Evolutionary conservation across 2,113 vertebrate genomes (phyloP), one percentile per base, ranked within the genome.

Genomic region (Phoenicopterus ruber): DNA sequence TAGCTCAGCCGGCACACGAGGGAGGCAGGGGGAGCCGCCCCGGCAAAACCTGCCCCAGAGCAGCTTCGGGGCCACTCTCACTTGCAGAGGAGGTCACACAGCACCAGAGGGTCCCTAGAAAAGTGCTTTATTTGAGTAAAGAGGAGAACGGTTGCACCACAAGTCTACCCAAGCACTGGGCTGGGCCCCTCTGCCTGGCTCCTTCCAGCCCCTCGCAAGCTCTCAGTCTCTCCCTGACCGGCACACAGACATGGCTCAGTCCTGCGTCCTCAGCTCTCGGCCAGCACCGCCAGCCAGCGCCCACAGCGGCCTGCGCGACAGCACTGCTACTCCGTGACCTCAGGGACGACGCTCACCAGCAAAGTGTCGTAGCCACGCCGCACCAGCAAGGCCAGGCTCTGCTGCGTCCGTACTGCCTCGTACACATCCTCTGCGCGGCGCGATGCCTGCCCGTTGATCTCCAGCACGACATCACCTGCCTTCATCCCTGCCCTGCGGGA

Each of bases 401-500:
- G 97, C 28, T 98, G 98, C 9, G 96, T 98, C 86, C 98, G 97
- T 52, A 99, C 98, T 0, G 99, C 98, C 66, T 98, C 97, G 24
- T 99, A 99, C 89, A 99, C 98, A 5, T 99, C 99, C 95, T 99
- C 99, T 0, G 99, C 98, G 0, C 98, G 98, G 77, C 98, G 98
- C 6, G 99, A 98, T 14, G 82, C 77, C 25, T 89, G 89, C 90
- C 89, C 99, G 4, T 98, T 98, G 94, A 98, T 98, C 92, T 98
- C 98, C 96, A 98, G 82, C 90, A 98, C 97, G 5, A 98, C 94
- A 0, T 99, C 98, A 2, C 98, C 98, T 0, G 98, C 97, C 85
- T 98, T 98, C 67, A 99, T 66, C 49, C 98, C 98, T 20, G 98
- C 98, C 94, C 98, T 98, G 94, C 0, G 10, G 32, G 78, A 58